Evolutionary conservation across 2,888 invertebrate species (phyloP), one percentile per base, ranked within the genome.

Genomic region (Trachelus troglodyta): DNA sequence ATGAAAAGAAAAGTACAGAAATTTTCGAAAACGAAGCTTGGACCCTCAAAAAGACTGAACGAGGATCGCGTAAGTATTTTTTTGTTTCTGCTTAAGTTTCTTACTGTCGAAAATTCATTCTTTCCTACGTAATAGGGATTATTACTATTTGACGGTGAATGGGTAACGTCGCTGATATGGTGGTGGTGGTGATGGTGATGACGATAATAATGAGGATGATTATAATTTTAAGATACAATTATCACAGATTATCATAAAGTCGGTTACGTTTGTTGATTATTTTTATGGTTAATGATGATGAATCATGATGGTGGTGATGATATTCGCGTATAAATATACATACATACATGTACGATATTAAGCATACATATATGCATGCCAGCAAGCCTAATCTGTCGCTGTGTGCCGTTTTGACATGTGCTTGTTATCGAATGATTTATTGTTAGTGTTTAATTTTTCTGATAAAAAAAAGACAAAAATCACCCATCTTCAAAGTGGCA

Each of bases 1-100:
- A 77, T 69, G 75, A 73, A 69, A 73, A 34, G 76, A 76, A 74
- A 77, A 71, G 75, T 74, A 74, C 76, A 79, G 78, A 75, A 74
- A 80, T 76, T 69, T 79, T 77, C 40, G 40, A 40, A 40, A 40
- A 40, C 40, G 40, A 40, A 40, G 40, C 40, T 40, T 15, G 69
- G 69, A 33, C n/a, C 23, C 15, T 33, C 31, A 30, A 11, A 74
- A 40, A 12, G 23, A 33, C 34, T 11, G 33, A 23, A 76, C 34
- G 30, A 33, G 34, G n/a, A 76, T 69, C 23, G 76, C 76, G 76
- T 76, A 76, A 76, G 76, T 76, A 76, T 76, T 76, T 76, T 34
- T 73, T 74, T 76, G 37, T 69, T 15, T 40, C 15, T 37, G 33
- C 69, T n/a, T 76, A 30, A 40, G 40, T 40, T 40, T 40, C 40